These are phyloP conservation scores for Ceyx erithaca DNA, from an alignment of 2,797 vertebrate species.

Conservation along the genomic window DNA sequence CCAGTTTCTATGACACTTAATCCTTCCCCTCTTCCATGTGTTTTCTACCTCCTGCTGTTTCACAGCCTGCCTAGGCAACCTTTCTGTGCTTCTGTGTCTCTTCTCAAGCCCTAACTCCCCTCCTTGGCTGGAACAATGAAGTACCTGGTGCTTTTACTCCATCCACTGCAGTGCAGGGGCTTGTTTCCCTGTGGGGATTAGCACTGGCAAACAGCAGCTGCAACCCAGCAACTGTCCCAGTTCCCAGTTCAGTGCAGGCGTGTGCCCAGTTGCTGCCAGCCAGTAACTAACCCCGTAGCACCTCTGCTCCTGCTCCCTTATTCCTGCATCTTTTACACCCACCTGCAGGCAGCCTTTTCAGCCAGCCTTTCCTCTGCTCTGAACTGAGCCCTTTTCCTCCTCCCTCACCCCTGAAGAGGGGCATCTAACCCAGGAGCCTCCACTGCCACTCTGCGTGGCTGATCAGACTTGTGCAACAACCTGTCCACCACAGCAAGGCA, in stretches of 20 bases:
- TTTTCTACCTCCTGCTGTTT: background rate
- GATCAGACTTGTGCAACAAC: background rate
- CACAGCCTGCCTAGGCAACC: background rate
- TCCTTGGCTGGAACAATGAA: background rate
- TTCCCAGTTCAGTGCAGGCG: background rate
- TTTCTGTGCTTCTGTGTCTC: background rate
- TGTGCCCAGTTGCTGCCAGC: background rate
- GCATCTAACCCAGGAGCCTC: background rate
- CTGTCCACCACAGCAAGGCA: background rate
- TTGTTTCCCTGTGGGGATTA: background rate
- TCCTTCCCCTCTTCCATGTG: background rate
- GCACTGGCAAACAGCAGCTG: background rate
- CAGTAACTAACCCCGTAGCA: too few relatives aligned
- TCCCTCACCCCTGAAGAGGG: background rate
- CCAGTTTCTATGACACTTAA: background rate
- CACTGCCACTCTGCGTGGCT: fast-evolving
- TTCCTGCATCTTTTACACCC: background rate
- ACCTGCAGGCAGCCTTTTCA: background rate
- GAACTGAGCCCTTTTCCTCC: background rate
- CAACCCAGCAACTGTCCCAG: background rate
- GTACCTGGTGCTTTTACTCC: background rate
- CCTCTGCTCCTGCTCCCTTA: background rate
- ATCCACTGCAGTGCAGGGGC: background rate
- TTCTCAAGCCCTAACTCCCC: background rate
- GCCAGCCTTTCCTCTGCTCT: background rate